These are phyloP conservation scores for Hassar affinis DNA, from an alignment of 2,113 vertebrate genomes.

Conservation along the genomic window DNA sequence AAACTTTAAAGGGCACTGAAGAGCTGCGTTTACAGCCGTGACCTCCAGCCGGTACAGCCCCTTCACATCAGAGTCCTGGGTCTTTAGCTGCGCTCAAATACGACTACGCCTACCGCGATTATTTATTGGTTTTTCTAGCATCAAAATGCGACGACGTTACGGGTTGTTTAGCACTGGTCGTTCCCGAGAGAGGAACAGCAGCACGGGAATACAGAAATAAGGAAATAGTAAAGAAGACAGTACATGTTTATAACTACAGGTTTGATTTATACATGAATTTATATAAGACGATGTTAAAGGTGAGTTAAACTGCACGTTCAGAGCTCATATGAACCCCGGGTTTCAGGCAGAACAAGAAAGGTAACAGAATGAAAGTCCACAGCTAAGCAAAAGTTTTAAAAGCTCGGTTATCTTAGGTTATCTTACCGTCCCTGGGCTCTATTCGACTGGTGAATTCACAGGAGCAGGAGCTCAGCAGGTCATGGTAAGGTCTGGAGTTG, in stretches of 20 bases:
- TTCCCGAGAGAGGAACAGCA: not conserved
- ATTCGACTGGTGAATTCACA: slow-evolving; percentile 55
- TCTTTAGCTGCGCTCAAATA: not conserved
- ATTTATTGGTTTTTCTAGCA: not conserved
- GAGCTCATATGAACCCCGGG: no score
- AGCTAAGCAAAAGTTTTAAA: not conserved
- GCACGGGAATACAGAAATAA: not conserved
- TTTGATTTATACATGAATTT: not conserved
- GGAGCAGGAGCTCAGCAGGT: slow-evolving; percentile 16
- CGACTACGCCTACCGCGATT: not conserved
- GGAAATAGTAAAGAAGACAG: not conserved
- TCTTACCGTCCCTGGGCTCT: slow-evolving; percentile 52
- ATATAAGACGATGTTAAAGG: no score
- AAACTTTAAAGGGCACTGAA: not conserved
- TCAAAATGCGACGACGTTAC: not conserved
- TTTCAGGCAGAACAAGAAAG: not conserved
- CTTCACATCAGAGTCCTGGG: not conserved
- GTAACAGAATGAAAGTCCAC: not conserved
- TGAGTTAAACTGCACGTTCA: no score
- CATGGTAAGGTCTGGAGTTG: rapidly evolving
- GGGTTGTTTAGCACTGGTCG: no score
- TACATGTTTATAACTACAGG: not conserved
- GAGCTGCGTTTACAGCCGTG: not conserved
- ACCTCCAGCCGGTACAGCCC: not conserved
- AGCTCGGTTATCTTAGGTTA: slow-evolving; percentile 36